phyloP scores from a whole-genome alignment of 2,113 vertebrate species.

The Cheilinus undulatus region DNA sequence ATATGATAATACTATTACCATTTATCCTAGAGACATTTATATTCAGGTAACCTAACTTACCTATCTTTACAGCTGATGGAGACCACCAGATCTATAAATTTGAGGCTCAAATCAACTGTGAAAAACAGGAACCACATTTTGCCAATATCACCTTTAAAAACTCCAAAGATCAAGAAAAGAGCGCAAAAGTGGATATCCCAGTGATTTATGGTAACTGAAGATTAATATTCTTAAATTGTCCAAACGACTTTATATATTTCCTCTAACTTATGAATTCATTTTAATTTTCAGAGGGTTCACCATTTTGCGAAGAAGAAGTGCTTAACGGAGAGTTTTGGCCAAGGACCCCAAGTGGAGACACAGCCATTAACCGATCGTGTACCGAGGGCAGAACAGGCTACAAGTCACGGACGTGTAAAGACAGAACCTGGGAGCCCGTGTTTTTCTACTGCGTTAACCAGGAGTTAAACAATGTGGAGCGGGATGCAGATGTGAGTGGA shows the following conservation, averaged over 20 bases:
- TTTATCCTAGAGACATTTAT: too few relatives aligned
- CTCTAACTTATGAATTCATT: background rate
- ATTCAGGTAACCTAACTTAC: too few relatives aligned
- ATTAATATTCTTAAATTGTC: too few relatives aligned
- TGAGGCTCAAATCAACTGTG: accelerated
- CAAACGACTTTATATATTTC: too few relatives aligned
- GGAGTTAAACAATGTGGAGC: slow-evolving; percentile 35
- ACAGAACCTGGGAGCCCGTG: accelerated
- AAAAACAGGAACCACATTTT: accelerated
- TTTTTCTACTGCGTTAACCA: slow-evolving; percentile 49
- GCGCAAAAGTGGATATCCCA: slow-evolving; percentile 16
- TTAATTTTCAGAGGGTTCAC: accelerated
- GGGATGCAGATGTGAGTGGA: slow-evolving; percentile 65
- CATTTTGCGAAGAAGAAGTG: accelerated
- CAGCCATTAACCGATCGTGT: slow-evolving; percentile 52
- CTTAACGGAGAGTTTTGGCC: slow-evolving; percentile 18
- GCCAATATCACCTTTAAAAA: slow-evolving; percentile 57
- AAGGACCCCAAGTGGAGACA: slow-evolving; percentile 49
- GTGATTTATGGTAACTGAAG: slow-evolving; percentile 67
- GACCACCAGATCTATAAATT: background rate
- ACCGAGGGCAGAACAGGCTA: slow-evolving; percentile 26
- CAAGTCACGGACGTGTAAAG: slow-evolving; percentile 54
- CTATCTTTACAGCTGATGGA: slow-evolving; percentile 28
- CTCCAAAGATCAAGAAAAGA: accelerated
- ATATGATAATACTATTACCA: too few relatives aligned